Conservation (phyloP, 2,797 vertebrate species). For the Typhlichthys subterraneus region DNA sequence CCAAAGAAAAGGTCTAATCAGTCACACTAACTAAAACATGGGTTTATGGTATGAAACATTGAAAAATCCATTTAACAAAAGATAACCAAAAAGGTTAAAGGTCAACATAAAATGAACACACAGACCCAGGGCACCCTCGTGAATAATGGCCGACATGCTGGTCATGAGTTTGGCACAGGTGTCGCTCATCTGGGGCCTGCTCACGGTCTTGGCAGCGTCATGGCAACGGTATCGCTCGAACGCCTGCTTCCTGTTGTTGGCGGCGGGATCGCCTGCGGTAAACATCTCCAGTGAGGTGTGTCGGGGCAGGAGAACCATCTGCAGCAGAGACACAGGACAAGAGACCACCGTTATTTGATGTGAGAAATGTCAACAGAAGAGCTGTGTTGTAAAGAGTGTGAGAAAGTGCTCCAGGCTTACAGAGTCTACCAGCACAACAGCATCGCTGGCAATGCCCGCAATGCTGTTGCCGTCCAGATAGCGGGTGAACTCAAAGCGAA, state of each 20-base stretch:
- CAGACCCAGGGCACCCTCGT: slow-evolving; percentile 87
- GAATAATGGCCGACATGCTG: slow-evolving; percentile 90
- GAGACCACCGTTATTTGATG: not conserved
- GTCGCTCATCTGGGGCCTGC: slow-evolving; percentile 77
- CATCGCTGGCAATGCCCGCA: slow-evolving; percentile 61
- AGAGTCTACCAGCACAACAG: slow-evolving; percentile 88
- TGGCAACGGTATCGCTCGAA: slow-evolving; percentile 91
- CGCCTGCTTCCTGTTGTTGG: slow-evolving; percentile 81
- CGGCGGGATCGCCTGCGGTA: slow-evolving; percentile 80
- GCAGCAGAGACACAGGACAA: not conserved
- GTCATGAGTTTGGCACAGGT: slow-evolving; percentile 86
- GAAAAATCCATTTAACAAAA: no score
- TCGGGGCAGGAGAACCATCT: slow-evolving; percentile 89
- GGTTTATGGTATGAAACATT: no score
- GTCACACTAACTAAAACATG: no score
- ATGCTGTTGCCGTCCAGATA: slow-evolving; percentile 77
- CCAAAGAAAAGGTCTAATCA: no score
- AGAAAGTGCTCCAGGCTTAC: slow-evolving; percentile 69
- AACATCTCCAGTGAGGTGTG: slow-evolving; percentile 93
- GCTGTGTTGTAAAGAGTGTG: not conserved
- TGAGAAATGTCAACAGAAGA: not conserved
- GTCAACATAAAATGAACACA: slow-evolving; percentile 17
- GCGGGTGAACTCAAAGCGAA: slow-evolving; percentile 86
- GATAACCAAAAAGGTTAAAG: no score
- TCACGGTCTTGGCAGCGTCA: slow-evolving; percentile 79